phyloP scores from a whole-genome alignment of 2,888 invertebrate genomes.

The Brenthis hecate region DNA sequence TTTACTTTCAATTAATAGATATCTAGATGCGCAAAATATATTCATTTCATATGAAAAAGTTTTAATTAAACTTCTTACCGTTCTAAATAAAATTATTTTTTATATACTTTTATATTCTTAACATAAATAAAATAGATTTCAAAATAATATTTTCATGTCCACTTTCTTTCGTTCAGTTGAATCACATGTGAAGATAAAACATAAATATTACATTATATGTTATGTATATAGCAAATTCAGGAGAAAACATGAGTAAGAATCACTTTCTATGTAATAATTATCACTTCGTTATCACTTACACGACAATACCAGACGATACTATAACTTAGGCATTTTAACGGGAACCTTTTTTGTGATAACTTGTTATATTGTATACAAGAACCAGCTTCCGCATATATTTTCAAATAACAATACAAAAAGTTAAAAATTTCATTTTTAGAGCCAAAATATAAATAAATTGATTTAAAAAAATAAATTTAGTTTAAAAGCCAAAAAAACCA shows the following conservation, averaged over 20 bases:
- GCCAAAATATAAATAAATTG: neutral
- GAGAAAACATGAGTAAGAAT: neutral
- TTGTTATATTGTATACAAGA: neutral
- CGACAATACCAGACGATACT: neutral
- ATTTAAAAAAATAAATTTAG: neutral
- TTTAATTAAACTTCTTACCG: too few relatives aligned
- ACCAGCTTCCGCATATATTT: neutral
- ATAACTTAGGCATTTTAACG: constrained; percentile 3
- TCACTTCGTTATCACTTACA: constrained; percentile 4
- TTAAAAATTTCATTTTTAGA: neutral
- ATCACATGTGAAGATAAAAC: too few relatives aligned
- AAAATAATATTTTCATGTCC: too few relatives aligned
- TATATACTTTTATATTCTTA: too few relatives aligned
- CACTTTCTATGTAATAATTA: constrained; percentile 12
- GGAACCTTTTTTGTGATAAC: neutral
- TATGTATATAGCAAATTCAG: too few relatives aligned
- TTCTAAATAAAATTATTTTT: too few relatives aligned
- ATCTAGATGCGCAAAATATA: too few relatives aligned
- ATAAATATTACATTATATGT: too few relatives aligned
- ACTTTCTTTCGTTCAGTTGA: too few relatives aligned
- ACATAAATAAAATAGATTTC: too few relatives aligned
- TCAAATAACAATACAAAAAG: neutral
- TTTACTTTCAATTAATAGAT: too few relatives aligned
- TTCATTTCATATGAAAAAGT: too few relatives aligned
- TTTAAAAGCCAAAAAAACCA: neutral